These are phyloP conservation scores for Drosophila pseudotalamancana DNA, from an alignment of 2,888 invertebrate genomes.

Conservation along the genomic window DNA sequence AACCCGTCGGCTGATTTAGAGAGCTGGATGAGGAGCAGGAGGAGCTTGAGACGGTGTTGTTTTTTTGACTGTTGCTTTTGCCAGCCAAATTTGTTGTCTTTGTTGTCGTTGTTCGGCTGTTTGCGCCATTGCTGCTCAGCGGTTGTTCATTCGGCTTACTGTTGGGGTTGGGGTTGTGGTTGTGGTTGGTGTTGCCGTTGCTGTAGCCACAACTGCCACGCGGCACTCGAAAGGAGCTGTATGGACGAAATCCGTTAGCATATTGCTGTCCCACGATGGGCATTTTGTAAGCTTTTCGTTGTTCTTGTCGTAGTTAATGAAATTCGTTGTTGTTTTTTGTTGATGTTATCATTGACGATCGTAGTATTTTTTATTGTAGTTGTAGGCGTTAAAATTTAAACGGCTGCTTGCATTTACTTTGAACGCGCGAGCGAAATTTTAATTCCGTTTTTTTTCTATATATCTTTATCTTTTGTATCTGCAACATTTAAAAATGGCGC, in stretches of 20 bases:
- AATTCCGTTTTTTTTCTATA: slow-evolving; percentile 50
- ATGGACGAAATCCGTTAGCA: slow-evolving; percentile 80
- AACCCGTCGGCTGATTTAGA: slow-evolving; percentile 48
- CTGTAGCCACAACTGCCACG: slow-evolving; percentile 70
- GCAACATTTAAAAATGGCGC: slow-evolving; percentile 42
- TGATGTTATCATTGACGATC: slow-evolving; percentile 27
- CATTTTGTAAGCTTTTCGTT: slow-evolving; percentile 77
- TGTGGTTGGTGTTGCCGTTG: slow-evolving; percentile 30
- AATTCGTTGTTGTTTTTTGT: slow-evolving; percentile 19
- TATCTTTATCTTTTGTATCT: slow-evolving; percentile 49
- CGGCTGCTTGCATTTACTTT: slow-evolving; percentile 67
- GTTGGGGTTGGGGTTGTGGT: slow-evolving; percentile 28
- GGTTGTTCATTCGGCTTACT: slow-evolving; percentile 41
- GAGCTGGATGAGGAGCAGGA: slow-evolving; percentile 68
- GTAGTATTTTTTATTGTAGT: slow-evolving; percentile 8
- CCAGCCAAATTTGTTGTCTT: slow-evolving; percentile 28
- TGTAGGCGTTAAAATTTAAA: slow-evolving; percentile 72
- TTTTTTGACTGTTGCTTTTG: slow-evolving; percentile 28
- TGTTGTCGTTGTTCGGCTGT: slow-evolving; percentile 35
- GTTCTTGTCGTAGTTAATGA: slow-evolving; percentile 41
- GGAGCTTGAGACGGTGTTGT: slow-evolving; percentile 46
- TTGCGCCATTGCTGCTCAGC: slow-evolving; percentile 48
- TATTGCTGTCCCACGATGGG: slow-evolving; percentile 83
- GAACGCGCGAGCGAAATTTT: slow-evolving; percentile 62
- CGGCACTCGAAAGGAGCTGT: slow-evolving; percentile 83